Evolutionary conservation across 2,113 vertebrate genomes (phyloP).

Genomic region (Apeltes quadracus): DNA sequence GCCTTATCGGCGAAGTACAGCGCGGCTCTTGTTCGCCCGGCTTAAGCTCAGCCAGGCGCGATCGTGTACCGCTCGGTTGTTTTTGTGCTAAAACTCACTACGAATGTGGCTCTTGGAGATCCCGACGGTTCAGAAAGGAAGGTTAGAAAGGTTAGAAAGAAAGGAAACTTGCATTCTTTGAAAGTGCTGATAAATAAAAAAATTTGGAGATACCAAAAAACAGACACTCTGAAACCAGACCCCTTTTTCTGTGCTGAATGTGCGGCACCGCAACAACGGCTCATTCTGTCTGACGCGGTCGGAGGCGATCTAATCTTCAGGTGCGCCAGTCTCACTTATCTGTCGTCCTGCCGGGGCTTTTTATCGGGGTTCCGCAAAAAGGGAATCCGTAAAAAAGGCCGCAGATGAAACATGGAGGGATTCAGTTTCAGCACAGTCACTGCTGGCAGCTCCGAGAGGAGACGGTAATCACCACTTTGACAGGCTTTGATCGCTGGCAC

Average conservation of each 20-base stretch:
- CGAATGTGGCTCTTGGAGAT: conserved; percentile 38
- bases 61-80: conserved; percentile 37
- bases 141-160: neutral
- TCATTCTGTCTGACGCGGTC: conserved; percentile 10
- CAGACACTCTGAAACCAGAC: neutral
- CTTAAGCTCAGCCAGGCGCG: conserved; percentile 40
- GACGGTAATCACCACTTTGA: conserved; percentile 75
- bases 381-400: conserved; percentile 57
- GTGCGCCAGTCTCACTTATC: conserved; percentile 65
- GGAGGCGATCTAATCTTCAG: conserved; percentile 62
- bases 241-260: conserved; percentile 4
- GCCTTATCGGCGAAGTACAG: conserved; percentile 56
- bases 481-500: conserved; percentile 79
- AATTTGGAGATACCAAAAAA: neutral
- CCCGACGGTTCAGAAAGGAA: conserved; percentile 23
- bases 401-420: conserved; percentile 61
- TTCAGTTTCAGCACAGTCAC: conserved; percentile 68
- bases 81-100: conserved; percentile 12
- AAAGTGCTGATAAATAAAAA: conserved; percentile 1
- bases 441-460: conserved; percentile 57
- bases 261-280: neutral
- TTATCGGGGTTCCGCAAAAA: conserved; percentile 55
- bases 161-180: neutral
- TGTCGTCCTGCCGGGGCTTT: conserved; percentile 51
- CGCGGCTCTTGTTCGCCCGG: conserved; percentile 40